A percentile compares a stretch with the other conserved stretches of the same genome.
phyloP scores from a whole-genome alignment of 2,113 vertebrate species.

The Colius striatus region DNA sequence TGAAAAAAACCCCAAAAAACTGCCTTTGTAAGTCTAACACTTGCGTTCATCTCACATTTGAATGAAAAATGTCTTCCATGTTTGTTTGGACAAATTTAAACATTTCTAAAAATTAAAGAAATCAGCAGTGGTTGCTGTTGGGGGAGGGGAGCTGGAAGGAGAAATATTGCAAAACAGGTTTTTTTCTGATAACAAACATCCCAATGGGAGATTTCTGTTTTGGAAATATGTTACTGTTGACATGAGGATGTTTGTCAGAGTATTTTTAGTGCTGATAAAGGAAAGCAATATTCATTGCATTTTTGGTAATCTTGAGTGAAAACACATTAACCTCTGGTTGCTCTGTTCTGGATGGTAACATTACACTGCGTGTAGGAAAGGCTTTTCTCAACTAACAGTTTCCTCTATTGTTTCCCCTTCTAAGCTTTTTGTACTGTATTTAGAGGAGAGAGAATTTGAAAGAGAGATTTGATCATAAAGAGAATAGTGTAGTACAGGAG shows the following conservation, averaged over 20 bases:
- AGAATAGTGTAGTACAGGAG: background rate
- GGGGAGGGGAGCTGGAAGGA: background rate
- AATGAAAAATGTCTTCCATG: background rate
- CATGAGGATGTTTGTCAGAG: constrained; percentile 23
- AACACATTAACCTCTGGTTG: background rate
- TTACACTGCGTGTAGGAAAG: background rate
- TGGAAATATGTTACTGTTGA: constrained; percentile 50
- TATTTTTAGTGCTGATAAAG: constrained; percentile 49
- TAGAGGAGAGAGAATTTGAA: background rate
- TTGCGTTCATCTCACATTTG: background rate
- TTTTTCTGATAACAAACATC: constrained; percentile 23
- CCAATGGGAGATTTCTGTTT: constrained; percentile 16
- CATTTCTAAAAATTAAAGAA: background rate
- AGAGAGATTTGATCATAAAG: background rate
- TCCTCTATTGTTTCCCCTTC: background rate
- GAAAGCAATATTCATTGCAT: background rate
- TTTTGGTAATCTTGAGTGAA: background rate
- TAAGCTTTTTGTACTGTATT: background rate
- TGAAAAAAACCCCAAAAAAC: background rate
- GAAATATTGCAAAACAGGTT: background rate
- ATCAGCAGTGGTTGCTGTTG: background rate
- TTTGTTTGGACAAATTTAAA: constrained; percentile 13
- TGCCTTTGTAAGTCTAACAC: background rate
- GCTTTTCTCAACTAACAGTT: background rate
- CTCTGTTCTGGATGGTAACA: background rate